Evolutionary conservation across 1,140 invertebrate species (phyloP), one percentile per base, ranked within the genome.

Genomic region (Dufourea novaeangliae): DNA sequence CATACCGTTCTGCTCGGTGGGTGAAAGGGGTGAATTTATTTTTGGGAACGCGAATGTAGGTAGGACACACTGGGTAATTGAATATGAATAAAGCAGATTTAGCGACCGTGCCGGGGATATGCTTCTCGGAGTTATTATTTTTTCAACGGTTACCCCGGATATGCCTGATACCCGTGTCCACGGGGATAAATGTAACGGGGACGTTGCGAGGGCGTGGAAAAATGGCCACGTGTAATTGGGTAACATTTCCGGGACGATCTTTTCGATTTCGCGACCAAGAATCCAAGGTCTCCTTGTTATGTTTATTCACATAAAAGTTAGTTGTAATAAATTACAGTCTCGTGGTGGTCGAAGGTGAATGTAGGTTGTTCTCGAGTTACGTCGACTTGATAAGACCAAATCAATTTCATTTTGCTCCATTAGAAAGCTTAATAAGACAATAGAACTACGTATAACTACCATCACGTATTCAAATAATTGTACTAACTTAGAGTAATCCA

Each of bases 31-130:
- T 1, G 54, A 69, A 57, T 73, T 63, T 78, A 73, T 62, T 72
- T 78, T 46, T 44, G 22, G 20, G 25, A 20, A 22, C 20, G 22
- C 54, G 39, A 27, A 59, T 20, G 32, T 12, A 50, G 39, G 27
- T 29, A 27, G 37, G n/a, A 6, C n/a, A n/a, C n/a, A n/a, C n/a
- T 10, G 14, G 8, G 66, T 76, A 76, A 76, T 76, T 61, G 66
- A 76, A 76, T 76, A 76, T 59, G 73, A 76, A 76, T 76, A 76
- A 76, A 76, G 44, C 50, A 69, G 52, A 76, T 76, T 76, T 76
- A 69, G 66, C 39, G 29, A 39, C 29, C 54, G 32, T 3, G 39
- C 22, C 73, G 54, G n/a, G n/a, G 73, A 69, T 76, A 29, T 25
- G 41, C 39, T 32, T 39, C n/a, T 76, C 54, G n/a, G n/a, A 66